Evolutionary conservation across 2,113 vertebrate genomes (phyloP).

Genomic region (Typhlomys cinereus): DNA sequence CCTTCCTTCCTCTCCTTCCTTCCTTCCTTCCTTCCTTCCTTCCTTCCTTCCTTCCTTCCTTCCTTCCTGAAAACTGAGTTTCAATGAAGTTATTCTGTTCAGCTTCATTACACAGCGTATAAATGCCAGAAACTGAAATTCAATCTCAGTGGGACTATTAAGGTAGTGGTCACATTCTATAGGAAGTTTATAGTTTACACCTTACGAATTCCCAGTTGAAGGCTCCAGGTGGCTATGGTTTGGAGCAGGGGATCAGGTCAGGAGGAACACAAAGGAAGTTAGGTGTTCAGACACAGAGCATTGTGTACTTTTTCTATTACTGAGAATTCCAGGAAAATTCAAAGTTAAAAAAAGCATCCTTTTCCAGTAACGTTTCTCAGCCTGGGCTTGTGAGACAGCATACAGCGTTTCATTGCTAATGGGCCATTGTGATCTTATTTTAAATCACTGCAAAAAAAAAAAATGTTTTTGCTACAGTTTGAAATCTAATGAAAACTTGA

Average conservation of each 20-base stretch:
- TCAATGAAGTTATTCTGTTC: constrained; percentile 22
- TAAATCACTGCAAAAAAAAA: neutral
- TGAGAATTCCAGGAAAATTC: constrained; percentile 16
- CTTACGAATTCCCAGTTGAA: neutral
- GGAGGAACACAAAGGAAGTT: neutral
- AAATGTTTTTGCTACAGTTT: neutral
- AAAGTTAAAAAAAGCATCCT: neutral
- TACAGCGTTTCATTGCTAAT: neutral
- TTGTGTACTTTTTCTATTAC: neutral
- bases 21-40: neutral
- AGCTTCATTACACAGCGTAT: neutral
- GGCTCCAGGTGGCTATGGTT: neutral
- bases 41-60: too few species aligned
- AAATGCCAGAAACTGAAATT: neutral
- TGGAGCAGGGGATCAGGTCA: neutral
- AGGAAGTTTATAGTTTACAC: neutral
- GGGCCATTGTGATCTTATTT: neutral
- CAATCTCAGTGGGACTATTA: neutral
- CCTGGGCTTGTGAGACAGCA: neutral
- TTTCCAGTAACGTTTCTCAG: neutral
- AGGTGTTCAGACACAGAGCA: neutral
- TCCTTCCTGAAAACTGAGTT: neutral
- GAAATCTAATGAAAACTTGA: neutral
- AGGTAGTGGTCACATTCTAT: constrained; percentile 27
- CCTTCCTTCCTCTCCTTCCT: too few species aligned